Base-by-base conservation (phyloP, 2,113 vertebrate species). In the Pao palembangensis region DNA sequence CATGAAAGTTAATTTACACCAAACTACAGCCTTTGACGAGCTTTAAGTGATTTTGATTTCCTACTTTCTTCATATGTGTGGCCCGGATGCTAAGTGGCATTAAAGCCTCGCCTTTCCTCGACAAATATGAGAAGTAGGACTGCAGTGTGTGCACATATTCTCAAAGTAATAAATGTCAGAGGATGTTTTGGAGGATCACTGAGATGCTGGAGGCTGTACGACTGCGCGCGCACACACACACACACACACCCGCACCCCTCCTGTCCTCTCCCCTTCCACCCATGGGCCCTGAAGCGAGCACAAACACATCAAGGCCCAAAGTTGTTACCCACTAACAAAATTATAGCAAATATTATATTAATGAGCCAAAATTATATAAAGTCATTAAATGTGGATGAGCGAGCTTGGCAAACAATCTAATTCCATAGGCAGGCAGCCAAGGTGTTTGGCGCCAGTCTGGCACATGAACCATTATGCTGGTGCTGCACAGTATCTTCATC, bases 301-400 rank as follows among this genome's bases (percentile, higher is more conserved):
- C 66, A 73, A 73, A 66, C 74, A 82, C 80, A 79, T 69, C 75
- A 82, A 81, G 68, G 72, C 60, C 54, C 49, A 73, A 77, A 8
- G 80, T 84, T 63, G 61, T 75, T 71, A 77, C 61, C 64, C 75
- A 80, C 74, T 46, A 74, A 76, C 76, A 84, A 82, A 82, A 86
- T 87, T 80, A 88, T 69, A 73, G 67, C 64, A 72, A 68, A 86
- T 88, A 83, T 80, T 83, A 88, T 83, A 89, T 89, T 87, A 84
- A 87, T 88, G 75, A 87, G 64, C 47, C 61, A 50, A 78, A 87
- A 88, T 87, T 88, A 89, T 70, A 86, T 84, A 79, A 84, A 84
- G 81, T 88, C 82, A 90, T 91, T 91, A 86, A 91, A 90, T 84
- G 75, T 81, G 64, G 69, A 89, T 87, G 85, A 84, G 80, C 51